Conservation (phyloP, 2,888 invertebrate genomes). For the Matsumyia berberina region DNA sequence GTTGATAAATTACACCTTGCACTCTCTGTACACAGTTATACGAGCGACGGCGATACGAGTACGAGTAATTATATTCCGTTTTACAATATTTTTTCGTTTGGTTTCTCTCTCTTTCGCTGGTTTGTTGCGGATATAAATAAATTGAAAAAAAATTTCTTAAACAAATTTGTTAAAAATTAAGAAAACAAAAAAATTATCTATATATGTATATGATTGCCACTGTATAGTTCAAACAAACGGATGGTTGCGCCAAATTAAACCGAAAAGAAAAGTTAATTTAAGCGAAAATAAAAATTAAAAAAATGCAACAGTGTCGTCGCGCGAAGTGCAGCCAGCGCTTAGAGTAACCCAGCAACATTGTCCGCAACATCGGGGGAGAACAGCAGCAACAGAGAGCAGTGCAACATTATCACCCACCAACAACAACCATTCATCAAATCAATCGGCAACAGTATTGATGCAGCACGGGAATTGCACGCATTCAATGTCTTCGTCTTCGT, state of each 20-base stretch:
- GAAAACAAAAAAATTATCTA: conserved; percentile 41
- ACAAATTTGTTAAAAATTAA: conserved; percentile 65
- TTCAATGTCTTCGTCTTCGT: conserved; percentile 76
- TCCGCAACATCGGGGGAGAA: conserved; percentile 47
- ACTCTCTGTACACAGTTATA: conserved; percentile 72
- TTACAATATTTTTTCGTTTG: conserved; percentile 40
- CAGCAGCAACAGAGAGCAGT: conserved; percentile 71
- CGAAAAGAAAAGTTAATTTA: conserved; percentile 46
- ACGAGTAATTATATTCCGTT: conserved; percentile 57
- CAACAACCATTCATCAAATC: conserved; percentile 74
- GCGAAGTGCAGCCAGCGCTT: conserved; percentile 58
- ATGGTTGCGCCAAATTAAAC: conserved; percentile 72
- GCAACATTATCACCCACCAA: conserved; percentile 63
- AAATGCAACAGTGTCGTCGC: conserved; percentile 73
- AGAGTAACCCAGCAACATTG: conserved; percentile 51
- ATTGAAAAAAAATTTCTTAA: conserved; percentile 36
- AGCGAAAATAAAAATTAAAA: conserved; percentile 36
- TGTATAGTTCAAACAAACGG: conserved; percentile 74
- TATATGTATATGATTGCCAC: conserved; percentile 70
- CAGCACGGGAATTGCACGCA: conserved; percentile 76
- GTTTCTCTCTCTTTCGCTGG: conserved; percentile 38
- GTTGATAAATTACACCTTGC: conserved; percentile 73
- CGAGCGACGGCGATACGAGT: conserved; percentile 76
- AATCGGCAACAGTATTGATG: conserved; percentile 76
- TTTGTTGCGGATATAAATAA: conserved; percentile 41